phyloP scores from a whole-genome alignment of 2,113 vertebrate species.

The Chiloscyllium plagiosum region DNA sequence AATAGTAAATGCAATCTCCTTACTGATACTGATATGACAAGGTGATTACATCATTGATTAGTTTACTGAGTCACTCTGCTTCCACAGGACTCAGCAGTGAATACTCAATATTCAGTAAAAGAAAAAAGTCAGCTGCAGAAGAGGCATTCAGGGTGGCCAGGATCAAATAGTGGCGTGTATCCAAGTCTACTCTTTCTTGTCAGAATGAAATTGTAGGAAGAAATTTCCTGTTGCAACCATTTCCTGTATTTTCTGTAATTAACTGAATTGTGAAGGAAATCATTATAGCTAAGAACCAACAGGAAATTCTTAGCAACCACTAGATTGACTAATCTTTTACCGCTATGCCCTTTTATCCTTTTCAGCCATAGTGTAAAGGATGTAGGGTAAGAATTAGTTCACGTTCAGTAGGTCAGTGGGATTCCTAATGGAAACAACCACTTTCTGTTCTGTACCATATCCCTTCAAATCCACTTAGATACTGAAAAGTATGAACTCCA shows the following conservation, averaged over 20 bases:
- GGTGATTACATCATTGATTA: background rate
- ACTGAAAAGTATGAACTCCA: background rate
- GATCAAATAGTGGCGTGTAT: background rate
- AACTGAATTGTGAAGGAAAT: slow-evolving; percentile 1
- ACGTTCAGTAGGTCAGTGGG: background rate
- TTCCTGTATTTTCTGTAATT: background rate
- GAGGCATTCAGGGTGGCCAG: no score
- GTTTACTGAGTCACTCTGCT: background rate
- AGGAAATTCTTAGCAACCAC: background rate
- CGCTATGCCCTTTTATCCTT: background rate
- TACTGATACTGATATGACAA: background rate
- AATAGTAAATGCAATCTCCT: background rate
- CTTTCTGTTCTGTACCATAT: background rate
- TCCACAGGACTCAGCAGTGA: background rate
- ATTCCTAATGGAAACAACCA: background rate
- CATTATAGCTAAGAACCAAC: background rate
- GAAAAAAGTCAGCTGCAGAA: no score
- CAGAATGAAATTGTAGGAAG: background rate
- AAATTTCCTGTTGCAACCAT: background rate
- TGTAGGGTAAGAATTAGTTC: background rate
- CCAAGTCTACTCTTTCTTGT: background rate
- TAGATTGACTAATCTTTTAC: background rate
- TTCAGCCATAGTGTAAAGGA: background rate
- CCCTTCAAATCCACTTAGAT: background rate
- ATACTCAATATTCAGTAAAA: background rate